These are phyloP conservation scores for Sinotaia quadrata DNA, from an alignment of 2,888 invertebrate species.

Conservation along the genomic window DNA sequence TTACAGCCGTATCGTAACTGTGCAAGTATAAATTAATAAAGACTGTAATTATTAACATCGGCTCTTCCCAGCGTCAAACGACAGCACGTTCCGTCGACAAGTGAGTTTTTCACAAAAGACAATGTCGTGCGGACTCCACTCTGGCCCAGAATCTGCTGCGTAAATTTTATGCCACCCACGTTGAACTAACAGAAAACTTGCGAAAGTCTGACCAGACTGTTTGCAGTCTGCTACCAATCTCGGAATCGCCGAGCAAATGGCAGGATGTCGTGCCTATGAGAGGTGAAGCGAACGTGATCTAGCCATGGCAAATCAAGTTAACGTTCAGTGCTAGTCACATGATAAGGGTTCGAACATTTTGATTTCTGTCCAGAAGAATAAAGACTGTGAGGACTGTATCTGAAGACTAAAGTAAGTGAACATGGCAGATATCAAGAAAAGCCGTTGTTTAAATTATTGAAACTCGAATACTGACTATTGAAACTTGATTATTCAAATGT, in stretches of 20 bases:
- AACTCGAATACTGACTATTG: too few relatives aligned
- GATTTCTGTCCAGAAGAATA: too few relatives aligned
- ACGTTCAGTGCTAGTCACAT: slow-evolving; percentile 14
- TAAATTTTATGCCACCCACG: slow-evolving; percentile 22
- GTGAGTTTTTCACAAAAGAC: slow-evolving; percentile 10
- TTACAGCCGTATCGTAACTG: slow-evolving; percentile 15
- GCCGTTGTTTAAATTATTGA: too few relatives aligned
- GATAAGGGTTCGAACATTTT: too few relatives aligned
- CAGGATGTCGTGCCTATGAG: slow-evolving; percentile 11
- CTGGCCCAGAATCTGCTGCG: neutral
- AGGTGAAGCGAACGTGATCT: slow-evolving; percentile 14
- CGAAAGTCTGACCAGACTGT: slow-evolving; percentile 18
- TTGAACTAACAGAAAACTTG: slow-evolving; percentile 21
- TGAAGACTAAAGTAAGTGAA: too few relatives aligned
- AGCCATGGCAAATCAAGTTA: slow-evolving; percentile 20
- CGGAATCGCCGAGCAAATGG: neutral
- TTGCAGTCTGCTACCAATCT: slow-evolving; percentile 28
- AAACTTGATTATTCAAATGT: too few relatives aligned
- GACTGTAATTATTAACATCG: slow-evolving; percentile 27
- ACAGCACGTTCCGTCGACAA: slow-evolving; percentile 17
- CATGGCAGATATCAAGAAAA: too few relatives aligned
- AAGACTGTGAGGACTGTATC: too few relatives aligned
- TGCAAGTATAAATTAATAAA: slow-evolving; percentile 28
- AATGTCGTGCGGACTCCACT: neutral
- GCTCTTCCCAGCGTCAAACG: slow-evolving; percentile 1